Evolutionary conservation across 1,140 invertebrate species (phyloP).

Genomic region (Tenebrio molitor): DNA sequence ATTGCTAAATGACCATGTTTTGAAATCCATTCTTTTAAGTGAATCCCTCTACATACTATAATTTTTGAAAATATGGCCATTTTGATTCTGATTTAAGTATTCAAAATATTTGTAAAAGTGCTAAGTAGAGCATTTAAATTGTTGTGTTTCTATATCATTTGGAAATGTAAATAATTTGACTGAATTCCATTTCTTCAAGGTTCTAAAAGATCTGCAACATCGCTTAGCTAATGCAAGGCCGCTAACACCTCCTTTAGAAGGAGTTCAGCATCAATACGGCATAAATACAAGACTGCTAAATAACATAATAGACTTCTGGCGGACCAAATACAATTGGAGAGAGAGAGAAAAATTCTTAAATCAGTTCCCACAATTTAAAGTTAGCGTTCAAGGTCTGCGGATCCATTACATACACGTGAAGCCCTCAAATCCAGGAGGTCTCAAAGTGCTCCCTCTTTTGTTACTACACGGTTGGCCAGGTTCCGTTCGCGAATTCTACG

Average conservation of each 20-base stretch:
- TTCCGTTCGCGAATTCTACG: constrained; percentile 88
- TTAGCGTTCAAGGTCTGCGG: constrained; percentile 68
- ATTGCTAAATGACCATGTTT: no score
- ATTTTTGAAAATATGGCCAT: no score
- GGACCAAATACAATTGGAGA: constrained; percentile 79
- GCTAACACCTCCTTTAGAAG: constrained; percentile 71
- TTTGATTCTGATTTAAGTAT: no score
- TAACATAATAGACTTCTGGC: constrained; percentile 79
- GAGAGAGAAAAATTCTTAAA: constrained; percentile 78
- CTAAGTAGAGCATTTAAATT: no score
- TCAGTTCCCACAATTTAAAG: constrained; percentile 79
- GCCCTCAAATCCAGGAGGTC: constrained; percentile 66
- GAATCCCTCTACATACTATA: no score
- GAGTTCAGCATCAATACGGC: constrained; percentile 76
- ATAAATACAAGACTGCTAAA: constrained; percentile 75
- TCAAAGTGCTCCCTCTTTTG: constrained; percentile 72
- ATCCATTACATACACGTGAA: constrained; percentile 77
- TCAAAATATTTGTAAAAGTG: no score
- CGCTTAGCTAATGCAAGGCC: constrained; percentile 65
- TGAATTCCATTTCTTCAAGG: no score
- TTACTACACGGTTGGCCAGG: constrained; percentile 95
- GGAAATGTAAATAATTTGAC: no score
- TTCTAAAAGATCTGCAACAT: constrained; percentile 66
- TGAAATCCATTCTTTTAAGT: no score
- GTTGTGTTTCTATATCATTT: no score